Evolutionary conservation across 2,113 vertebrate species (phyloP).

Genomic region (Neoarius graeffei): DNA sequence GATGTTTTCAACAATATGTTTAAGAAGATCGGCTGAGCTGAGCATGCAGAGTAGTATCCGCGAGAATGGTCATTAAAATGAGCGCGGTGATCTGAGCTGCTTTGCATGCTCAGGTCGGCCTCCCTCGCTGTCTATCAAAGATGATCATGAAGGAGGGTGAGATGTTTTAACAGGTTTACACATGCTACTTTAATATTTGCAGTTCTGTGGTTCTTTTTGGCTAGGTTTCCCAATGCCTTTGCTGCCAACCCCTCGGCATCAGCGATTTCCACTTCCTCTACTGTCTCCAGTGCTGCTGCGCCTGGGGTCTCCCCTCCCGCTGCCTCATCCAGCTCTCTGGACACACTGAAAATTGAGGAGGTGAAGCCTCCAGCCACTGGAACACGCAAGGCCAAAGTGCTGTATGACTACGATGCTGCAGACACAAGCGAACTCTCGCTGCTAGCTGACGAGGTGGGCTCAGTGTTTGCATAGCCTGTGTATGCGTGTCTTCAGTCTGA

Average conservation of each 20-base stretch:
- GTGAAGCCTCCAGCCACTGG: constrained; percentile 87
- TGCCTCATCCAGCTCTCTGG: constrained; percentile 50
- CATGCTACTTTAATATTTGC: neutral
- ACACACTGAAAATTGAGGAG: constrained; percentile 83
- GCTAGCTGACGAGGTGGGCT: constrained; percentile 87
- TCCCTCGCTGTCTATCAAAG: neutral
- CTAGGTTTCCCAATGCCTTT: constrained; percentile 87
- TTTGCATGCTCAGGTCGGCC: neutral
- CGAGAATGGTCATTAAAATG: neutral
- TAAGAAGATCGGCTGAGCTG: neutral
- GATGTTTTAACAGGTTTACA: neutral
- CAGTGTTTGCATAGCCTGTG: neutral
- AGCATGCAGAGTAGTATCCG: neutral
- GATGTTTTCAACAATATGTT: neutral
- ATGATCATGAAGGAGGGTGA: neutral
- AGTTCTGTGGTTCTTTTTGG: neutral
- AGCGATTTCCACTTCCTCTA: constrained; percentile 52
- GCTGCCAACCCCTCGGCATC: constrained; percentile 72
- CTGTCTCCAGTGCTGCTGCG: constrained; percentile 67
- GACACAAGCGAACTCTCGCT: constrained; percentile 93
- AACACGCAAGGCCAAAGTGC: constrained; percentile 89
- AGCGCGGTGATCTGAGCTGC: neutral
- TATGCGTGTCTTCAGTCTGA: neutral
- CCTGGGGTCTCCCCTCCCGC: constrained; percentile 61
- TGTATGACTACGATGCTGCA: constrained; percentile 92